Base-by-base conservation (phyloP, 2,797 vertebrate genomes). In the Anguilla megastoma region DNA sequence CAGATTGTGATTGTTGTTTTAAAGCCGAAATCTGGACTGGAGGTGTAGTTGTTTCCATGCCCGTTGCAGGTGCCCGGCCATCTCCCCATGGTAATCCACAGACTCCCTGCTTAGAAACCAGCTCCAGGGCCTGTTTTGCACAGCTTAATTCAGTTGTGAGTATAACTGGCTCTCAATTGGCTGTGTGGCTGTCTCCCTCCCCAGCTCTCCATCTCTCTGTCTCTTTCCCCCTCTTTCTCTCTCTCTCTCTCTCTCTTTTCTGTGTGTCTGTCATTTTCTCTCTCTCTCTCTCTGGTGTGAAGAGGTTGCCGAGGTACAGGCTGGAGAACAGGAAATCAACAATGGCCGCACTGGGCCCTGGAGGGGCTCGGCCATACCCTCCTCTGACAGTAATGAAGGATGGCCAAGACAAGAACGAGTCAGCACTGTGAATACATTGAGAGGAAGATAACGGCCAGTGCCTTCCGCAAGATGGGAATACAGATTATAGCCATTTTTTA, bases 31-130 rank as follows among this genome's bases (percentile, higher is more conserved):
- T 80, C 36, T 9, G 41, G 45, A 24, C 41, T 9, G 14, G 33
- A 76, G 74, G 21, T 82, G 16, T 16, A n/a, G 80, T 52, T n/a
- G 48, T 84, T 27, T 48, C n/a, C 10, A 18, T 84, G 56, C 60
- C 79, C 21, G 4, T 52, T 18, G 48, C n/a, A 87, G 54, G 48
- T 14, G 54, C 0, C 18, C 36, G n/a, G 41, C 89, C 87, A 88
- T 87, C 87, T 92, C 92, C 91, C 91, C 82, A 83, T 89, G 90
- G 93, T 91, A 91, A 92, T 92, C 89, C 85, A 90, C 92, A 88
- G 95, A 94, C 94, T 95, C 94, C 95, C 93, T 95, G 96, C 96
- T 96, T 96, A 96, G 96, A 95, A 96, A 96, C 95, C 93, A 90
- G 93, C 95, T 96, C 95, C 93, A 94, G 95, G 96, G 95, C 95